Evolutionary conservation across 2,113 vertebrate genomes (phyloP), one percentile per base, ranked within the genome.

Genomic region (Petromus typicus): DNA sequence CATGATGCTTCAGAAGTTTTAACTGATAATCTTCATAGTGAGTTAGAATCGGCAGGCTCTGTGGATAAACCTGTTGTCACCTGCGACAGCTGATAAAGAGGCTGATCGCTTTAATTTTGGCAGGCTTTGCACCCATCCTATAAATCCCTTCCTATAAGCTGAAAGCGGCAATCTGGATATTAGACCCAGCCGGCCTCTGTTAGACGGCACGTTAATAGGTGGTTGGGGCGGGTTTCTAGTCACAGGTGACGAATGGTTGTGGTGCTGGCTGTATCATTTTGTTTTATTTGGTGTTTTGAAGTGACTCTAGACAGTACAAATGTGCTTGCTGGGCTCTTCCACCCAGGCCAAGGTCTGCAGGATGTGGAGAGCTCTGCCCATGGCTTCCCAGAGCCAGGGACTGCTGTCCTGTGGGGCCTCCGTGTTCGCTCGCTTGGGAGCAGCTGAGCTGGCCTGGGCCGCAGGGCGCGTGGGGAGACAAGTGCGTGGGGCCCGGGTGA

Each of bases 211-310:
- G 40, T 67, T 73, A 54, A 25, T 34, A 59, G 63, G 69, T 10
- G 30, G 18, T 75, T 63, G 6, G 25, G 23, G n/a, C 56, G 22
- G 22, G 25, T 80, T 40, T 71, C 32, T 91, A 63, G 61, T 85
- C 37, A 64, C 16, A 81, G 48, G 3, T 22, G 59, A 20, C 57
- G 30, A 22, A 3, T 93, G 48, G 23, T 22, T 2, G 0, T 85
- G 23, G 16, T 54, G 56, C 56, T 17, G 17, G 56, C 76, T 69
- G 3, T 7, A 7, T 34, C 64, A n/a, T 79, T 86, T n/a, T 63
- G 32, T 75, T 76, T 93, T 73, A 56, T 63, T 89, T 66, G 43
- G 63, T 56, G 94, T 82, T 96, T 92, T 78, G 34, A 78, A 92
- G n/a, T 87, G 76, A 78, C 83, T 95, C 89, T 86, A 86, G 37